These are phyloP conservation scores for Gnathonemus longibarbis DNA, from an alignment of 2,113 vertebrate species.

Conservation along the genomic window DNA sequence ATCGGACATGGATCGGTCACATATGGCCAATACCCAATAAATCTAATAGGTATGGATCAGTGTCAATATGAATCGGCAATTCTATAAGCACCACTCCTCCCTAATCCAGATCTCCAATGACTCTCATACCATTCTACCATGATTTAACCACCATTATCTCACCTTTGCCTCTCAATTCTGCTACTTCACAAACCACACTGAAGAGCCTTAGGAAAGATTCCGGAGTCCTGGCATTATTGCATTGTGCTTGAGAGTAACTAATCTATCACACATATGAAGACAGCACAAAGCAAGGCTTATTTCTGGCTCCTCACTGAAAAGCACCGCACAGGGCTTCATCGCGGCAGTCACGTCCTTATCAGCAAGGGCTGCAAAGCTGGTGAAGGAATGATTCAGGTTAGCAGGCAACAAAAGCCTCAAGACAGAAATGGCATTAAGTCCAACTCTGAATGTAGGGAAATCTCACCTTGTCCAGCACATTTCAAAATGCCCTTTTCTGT, in stretches of 20 bases:
- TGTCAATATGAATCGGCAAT: no score
- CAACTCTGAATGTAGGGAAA: neutral
- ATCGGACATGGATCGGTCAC: neutral
- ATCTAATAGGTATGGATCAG: neutral
- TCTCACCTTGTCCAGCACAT: neutral
- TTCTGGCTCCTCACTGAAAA: neutral
- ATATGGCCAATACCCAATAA: neutral
- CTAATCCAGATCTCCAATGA: neutral
- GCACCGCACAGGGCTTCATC: neutral
- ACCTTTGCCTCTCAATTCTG: neutral
- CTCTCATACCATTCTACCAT: neutral
- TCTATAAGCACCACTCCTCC: neutral
- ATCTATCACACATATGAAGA: neutral
- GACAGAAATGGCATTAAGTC: neutral
- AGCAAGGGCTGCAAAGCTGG: neutral
- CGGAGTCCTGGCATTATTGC: neutral
- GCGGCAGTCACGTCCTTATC: neutral
- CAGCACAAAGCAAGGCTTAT: neutral
- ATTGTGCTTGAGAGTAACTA: neutral
- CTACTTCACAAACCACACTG: neutral
- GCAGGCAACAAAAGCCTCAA: neutral
- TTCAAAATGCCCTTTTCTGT: neutral
- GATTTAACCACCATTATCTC: neutral
- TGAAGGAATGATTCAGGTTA: neutral
- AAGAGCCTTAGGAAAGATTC: neutral